These are phyloP conservation scores for Arenaria interpres DNA, from an alignment of 2,113 vertebrate genomes.

Conservation along the genomic window DNA sequence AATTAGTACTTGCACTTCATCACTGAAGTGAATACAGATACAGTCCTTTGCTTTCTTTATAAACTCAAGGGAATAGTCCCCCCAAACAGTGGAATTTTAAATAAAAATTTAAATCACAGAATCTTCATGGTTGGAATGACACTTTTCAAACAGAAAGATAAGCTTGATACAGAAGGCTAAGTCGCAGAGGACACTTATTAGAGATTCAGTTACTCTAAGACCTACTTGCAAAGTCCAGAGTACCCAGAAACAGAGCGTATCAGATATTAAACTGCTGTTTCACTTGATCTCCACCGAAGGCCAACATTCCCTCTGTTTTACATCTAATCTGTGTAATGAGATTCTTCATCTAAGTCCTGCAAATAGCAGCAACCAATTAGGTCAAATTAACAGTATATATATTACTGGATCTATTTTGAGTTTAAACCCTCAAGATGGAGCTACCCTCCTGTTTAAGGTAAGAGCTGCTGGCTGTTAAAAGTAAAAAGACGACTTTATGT, in stretches of 20 bases:
- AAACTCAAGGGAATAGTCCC: neutral
- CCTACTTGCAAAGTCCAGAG: neutral
- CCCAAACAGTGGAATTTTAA: neutral
- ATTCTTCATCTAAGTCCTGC: conserved; percentile 45
- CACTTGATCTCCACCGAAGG: neutral
- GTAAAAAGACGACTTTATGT: neutral
- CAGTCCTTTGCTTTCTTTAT: neutral
- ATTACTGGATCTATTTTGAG: conserved; percentile 46
- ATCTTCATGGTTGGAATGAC: neutral
- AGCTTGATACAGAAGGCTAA: neutral
- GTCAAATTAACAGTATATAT: conserved; percentile 63
- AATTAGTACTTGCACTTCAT: neutral
- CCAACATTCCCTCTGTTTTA: neutral
- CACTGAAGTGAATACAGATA: neutral
- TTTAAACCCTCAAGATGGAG: conserved; percentile 19
- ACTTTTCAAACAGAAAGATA: neutral
- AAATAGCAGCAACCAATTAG: conserved; percentile 56
- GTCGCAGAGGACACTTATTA: neutral
- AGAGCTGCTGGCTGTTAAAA: neutral
- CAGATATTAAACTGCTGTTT: neutral
- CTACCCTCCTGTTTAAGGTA: neutral
- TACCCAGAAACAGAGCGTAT: neutral
- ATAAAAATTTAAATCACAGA: neutral
- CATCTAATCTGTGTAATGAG: conserved; percentile 46
- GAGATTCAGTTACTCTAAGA: neutral